Evolutionary conservation across 2,888 invertebrate species (phyloP).

Genomic region (Hypena proboscidalis): DNA sequence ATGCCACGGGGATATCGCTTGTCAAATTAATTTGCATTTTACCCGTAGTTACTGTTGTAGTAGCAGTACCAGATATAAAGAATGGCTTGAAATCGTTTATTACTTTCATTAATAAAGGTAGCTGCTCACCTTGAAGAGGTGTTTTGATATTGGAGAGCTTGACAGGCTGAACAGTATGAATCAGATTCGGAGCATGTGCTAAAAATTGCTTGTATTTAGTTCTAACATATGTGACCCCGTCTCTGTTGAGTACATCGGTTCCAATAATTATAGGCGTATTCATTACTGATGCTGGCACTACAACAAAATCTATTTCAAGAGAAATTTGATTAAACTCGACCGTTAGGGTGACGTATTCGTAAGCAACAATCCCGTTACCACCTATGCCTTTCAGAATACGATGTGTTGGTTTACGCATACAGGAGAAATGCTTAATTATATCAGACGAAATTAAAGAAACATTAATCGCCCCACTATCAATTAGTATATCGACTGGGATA

Average conservation of each 20-base stretch:
- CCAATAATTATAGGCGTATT: too few relatives aligned
- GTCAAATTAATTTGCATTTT: neutral
- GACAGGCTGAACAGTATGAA: neutral
- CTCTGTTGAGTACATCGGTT: too few relatives aligned
- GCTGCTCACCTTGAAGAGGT: neutral
- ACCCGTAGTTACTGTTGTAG: neutral
- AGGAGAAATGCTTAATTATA: neutral
- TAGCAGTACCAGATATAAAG: neutral
- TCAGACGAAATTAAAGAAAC: conserved; percentile 4
- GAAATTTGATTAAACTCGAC: neutral
- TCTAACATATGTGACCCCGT: too few relatives aligned
- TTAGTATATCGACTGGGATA: conserved; percentile 5
- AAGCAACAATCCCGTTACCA: too few relatives aligned
- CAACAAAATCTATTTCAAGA: neutral
- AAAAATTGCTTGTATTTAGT: too few relatives aligned
- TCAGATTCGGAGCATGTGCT: too few relatives aligned
- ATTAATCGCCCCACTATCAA: conserved; percentile 5
- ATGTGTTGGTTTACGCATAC: neutral
- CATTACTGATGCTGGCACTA: neutral
- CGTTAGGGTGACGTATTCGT: neutral
- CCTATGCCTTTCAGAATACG: neutral
- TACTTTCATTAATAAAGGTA: neutral
- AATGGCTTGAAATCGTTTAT: neutral
- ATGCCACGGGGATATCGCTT: neutral
- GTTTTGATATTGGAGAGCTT: neutral